Evolutionary conservation across 2,113 vertebrate species (phyloP).

Genomic region (Clinocottus analis): DNA sequence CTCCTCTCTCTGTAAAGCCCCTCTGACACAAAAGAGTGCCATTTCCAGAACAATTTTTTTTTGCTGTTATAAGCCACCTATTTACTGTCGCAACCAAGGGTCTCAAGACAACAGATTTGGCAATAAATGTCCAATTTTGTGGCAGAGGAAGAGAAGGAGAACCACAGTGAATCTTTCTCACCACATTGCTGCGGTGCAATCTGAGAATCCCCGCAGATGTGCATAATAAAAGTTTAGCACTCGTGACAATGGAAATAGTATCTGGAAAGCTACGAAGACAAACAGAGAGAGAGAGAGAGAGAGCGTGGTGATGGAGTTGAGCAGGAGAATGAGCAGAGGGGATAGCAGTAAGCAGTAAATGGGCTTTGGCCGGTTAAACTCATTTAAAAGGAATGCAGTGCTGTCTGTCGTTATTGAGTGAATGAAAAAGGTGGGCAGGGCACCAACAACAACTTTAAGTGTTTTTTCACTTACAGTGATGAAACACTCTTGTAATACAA

Average conservation of each 20-base stretch:
- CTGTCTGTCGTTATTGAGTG: neutral
- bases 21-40: constrained; percentile 28
- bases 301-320: constrained; percentile 17
- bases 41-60: constrained; percentile 45
- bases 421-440: neutral
- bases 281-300: constrained; percentile 31
- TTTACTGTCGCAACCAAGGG: constrained; percentile 27
- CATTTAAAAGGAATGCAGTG: neutral
- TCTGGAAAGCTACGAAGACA: constrained; percentile 43
- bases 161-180: constrained; percentile 29
- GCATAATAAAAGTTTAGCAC: constrained; percentile 52
- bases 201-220: constrained; percentile 64
- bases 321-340: constrained; percentile 21
- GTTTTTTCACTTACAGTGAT: constrained; percentile 2
- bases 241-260: constrained; percentile 39
- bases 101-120: constrained; percentile 37
- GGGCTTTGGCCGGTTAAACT: neutral
- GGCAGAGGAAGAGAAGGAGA: constrained; percentile 26
- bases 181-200: constrained; percentile 43
- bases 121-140: constrained; percentile 49
- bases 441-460: neutral
- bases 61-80: constrained; percentile 20
- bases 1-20: constrained; percentile 11
- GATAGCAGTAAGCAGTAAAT: constrained; percentile 15
- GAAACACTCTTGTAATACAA: constrained; percentile 7